Percentiles rank a stretch among this genome's conserved stretches.
Evolutionary conservation across 2,797 vertebrate genomes (phyloP).

Genomic region (Spinibarbus caldwelli): DNA sequence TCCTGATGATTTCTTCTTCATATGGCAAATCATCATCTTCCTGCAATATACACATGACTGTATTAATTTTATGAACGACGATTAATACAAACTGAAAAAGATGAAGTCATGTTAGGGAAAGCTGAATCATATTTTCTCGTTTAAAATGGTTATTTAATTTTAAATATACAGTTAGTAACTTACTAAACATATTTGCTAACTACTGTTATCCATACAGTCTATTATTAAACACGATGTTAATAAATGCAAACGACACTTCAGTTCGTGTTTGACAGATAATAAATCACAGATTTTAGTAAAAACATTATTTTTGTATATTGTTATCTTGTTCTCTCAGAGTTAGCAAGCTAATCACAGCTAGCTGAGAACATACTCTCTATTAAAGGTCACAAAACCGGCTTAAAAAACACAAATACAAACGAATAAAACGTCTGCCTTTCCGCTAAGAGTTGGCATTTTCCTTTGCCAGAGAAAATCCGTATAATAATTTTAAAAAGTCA

Average conservation of each 20-base stretch:
- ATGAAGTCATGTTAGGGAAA: neutral
- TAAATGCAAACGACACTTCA: neutral
- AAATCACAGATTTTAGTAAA: neutral
- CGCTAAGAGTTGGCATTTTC: slow-evolving; percentile 62
- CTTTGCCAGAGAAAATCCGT: neutral
- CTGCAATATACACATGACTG: slow-evolving; percentile 63
- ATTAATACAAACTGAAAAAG: neutral
- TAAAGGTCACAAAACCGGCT: neutral
- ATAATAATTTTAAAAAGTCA: neutral
- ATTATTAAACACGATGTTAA: neutral
- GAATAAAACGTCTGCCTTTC: slow-evolving; percentile 76
- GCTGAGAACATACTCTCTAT: neutral
- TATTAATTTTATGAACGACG: neutral
- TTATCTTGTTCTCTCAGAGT: neutral
- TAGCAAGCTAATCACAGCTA: slow-evolving; percentile 41
- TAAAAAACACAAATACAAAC: slow-evolving; percentile 68
- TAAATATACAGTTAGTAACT: neutral
- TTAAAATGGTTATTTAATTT: neutral
- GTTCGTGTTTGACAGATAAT: neutral
- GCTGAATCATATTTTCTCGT: neutral
- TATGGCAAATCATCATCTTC: slow-evolving; percentile 93
- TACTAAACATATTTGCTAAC: neutral
- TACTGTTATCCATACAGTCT: neutral
- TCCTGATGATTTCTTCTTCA: slow-evolving; percentile 93
- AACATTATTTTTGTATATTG: neutral